A percentile compares a stretch with the other conserved stretches of the same genome.
These are phyloP conservation scores for Ovis canadensis DNA, from an alignment of 2,113 vertebrate species.

Conservation along the genomic window DNA sequence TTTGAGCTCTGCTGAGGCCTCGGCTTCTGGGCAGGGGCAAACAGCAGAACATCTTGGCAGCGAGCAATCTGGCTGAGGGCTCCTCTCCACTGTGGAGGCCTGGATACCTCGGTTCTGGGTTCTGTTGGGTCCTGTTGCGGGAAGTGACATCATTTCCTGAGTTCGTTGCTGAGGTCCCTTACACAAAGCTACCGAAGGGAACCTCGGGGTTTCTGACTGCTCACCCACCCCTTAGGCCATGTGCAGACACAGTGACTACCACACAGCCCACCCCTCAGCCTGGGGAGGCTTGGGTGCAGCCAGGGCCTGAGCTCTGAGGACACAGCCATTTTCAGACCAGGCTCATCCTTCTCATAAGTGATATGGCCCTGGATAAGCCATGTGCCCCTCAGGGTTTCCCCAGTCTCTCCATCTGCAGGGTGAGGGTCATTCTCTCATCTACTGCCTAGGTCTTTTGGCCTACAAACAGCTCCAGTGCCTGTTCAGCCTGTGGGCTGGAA, in stretches of 20 bases:
- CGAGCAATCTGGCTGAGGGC: too few relatives aligned
- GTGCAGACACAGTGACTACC: background rate
- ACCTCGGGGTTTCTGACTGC: background rate
- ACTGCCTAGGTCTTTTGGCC: background rate
- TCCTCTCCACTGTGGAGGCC: too few relatives aligned
- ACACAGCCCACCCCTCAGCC: background rate
- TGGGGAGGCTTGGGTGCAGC: background rate
- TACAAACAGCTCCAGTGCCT: background rate
- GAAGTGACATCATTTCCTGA: background rate
- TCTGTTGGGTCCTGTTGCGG: background rate
- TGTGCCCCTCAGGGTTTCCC: background rate
- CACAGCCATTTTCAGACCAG: background rate
- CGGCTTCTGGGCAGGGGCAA: too few relatives aligned
- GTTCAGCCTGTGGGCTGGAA: background rate
- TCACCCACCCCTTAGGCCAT: background rate
- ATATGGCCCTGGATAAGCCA: background rate
- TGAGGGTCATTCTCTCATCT: background rate
- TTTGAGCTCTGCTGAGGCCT: too few relatives aligned
- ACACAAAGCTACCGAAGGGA: background rate
- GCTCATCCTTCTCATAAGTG: background rate
- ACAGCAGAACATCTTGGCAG: too few relatives aligned
- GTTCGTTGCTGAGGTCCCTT: background rate
- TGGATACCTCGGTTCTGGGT: background rate
- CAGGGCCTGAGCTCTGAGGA: background rate
- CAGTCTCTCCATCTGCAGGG: background rate